Evolutionary conservation across 2,797 vertebrate genomes (phyloP), one percentile per base, ranked within the genome.

Genomic region (Spinus olivaceus): DNA sequence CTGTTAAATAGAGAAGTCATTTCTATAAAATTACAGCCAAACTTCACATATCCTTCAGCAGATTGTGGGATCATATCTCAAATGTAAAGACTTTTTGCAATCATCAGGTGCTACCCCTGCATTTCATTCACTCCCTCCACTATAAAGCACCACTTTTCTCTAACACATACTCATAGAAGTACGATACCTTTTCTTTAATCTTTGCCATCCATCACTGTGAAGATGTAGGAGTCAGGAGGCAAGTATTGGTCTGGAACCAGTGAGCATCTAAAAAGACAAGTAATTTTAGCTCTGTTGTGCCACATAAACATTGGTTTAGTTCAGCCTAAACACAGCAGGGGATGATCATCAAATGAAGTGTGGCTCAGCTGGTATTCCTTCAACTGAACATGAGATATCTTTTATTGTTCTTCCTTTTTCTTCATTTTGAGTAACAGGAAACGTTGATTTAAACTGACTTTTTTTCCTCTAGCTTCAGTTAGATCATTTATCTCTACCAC

Each of bases 251-350:
- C 32, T 71, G 86, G 77, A 96, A 74, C 69, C 37, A 67, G 30
- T 51, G 72, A 93, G 82, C 63, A 65, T 64, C 71, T 77, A 93
- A 91, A 79, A 77, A 67, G 78, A 86, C 64, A 94, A 90, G 60
- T 88, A 64, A 92, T 94, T 95, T 94, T 89, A 88, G 39, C 79
- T 92, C 80, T 81, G 74, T 89, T 90, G 64, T 81, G 32, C 79
- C 83, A 39, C 51, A 49, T 90, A 85, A 77, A 93, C 44, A 74
- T 91, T 84, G 92, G 71, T 81, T 94, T 96, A 90, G 61, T 71
- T 88, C 65, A 81, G 83, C 61, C 65, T 88, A 90, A 78, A 70
- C 76, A 65, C 73, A 69, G 74, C 67, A 94, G 88, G 89, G 73
- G 90, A 85, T 73, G 49, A 64, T 88, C 33, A 93, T 88, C 82